Evolutionary conservation across 1,140 invertebrate species (phyloP), one percentile per base, ranked within the genome.

Genomic region (Euschistus heros): DNA sequence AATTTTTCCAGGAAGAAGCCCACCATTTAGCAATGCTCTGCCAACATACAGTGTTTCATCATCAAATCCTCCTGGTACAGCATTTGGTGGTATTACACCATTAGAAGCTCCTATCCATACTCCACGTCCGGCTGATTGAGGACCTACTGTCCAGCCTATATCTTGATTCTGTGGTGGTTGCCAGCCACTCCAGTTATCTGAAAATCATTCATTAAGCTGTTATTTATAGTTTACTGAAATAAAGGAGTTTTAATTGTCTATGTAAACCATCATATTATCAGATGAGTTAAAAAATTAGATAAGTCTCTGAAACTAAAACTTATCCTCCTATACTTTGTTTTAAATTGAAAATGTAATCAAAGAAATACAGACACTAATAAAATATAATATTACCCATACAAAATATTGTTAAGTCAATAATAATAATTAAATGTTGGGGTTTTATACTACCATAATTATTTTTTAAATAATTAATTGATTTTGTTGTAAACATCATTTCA

Each of bases 1-100:
- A 8, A 88, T 75, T 76, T 93, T 93, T 42, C 90, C 90, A 66
- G 89, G 89, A 68, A 91, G 79, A 6, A 88, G 71, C 52, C 84
- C 87, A 33, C 87, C 88, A 71, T 90, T 85, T 67, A 89, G 86
- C 33, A 75, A 72, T 5, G 85, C 86, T 65, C 89, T 78, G 2
- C 82, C 85, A 14, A 93, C 83, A 71, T 82, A 91, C 37, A 91
- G 72, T 10, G 83, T 78, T 73, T 90, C 89, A 0, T 80, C 85
- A 69, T 89, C 87, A 68, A 84, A 80, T 27, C 89, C 90, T 1
- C 85, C 88, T 15, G 81, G 78, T 5, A 91, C 80, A 4, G 86
- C 86, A 62, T 81, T 82, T 0, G 87, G 81, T 0, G 90, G 87
- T 2, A 91, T 74, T 64, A 82, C 77, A 0, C 87, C 86, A 6